Evolutionary conservation across 35 echinoderm and acorn worm genomes (phyloP).

Genomic region (Nesometra sesokonis): DNA sequence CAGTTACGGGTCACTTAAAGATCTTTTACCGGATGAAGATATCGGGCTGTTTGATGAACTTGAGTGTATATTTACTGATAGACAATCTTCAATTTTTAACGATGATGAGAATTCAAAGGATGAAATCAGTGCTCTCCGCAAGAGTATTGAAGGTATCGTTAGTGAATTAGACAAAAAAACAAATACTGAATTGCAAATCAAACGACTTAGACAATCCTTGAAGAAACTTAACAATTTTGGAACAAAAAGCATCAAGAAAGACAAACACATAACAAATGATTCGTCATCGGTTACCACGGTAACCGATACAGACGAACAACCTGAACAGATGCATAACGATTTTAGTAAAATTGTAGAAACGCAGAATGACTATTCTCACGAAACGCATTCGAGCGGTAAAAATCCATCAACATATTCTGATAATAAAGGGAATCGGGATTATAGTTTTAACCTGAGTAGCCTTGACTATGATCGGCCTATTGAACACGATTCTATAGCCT

Average conservation of each 20-base stretch:
- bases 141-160: not conserved
- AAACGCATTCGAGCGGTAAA: not conserved
- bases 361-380: not conserved
- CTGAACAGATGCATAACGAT: not conserved
- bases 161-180: not conserved
- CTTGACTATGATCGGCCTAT: not conserved
- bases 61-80: not conserved
- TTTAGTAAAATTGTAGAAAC: not conserved
- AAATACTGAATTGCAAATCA: not conserved
- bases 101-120: not conserved
- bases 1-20: not conserved
- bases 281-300: not conserved
- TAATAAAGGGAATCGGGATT: not conserved
- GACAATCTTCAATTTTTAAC: not conserved
- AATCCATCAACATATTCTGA: not conserved
- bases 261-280: not conserved
- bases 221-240: not conserved
- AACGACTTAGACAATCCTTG: not conserved
- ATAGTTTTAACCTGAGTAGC: not conserved
- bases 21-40: not conserved
- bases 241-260: not conserved
- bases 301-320: not conserved
- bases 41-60: not conserved
- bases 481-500: not conserved
- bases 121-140: not conserved